Conservation (phyloP, 2,113 vertebrate genomes). For the Pseudopipra pipra region DNA sequence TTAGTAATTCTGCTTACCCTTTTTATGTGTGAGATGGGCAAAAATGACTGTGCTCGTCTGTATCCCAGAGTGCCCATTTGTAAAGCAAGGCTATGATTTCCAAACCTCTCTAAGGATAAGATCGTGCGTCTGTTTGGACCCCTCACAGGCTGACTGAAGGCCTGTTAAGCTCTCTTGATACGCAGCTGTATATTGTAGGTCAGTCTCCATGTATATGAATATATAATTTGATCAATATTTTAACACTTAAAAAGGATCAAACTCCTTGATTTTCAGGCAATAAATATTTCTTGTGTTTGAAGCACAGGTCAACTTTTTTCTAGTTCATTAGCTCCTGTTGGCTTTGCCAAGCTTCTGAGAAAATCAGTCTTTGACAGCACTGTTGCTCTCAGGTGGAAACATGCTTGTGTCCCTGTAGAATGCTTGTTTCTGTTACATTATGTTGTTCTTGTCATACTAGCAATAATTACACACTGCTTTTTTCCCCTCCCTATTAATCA, state of each 20-base stretch:
- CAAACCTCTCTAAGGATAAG: not conserved
- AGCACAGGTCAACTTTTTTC: not conserved
- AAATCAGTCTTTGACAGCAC: not conserved
- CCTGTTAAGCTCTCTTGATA: not conserved
- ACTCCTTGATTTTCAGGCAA: slow-evolving; percentile 6
- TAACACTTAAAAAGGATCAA: not conserved
- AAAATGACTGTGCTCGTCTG: not conserved
- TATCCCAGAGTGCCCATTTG: not conserved
- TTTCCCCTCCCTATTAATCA: slow-evolving; percentile 53
- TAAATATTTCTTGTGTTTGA: slow-evolving; percentile 22
- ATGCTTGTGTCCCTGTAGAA: not conserved
- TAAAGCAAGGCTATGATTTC: not conserved
- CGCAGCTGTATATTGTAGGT: not conserved
- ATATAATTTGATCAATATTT: not conserved
- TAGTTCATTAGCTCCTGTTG: not conserved
- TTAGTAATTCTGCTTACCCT: not conserved
- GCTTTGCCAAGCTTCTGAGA: slow-evolving; percentile 10
- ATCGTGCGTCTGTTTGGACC: not conserved
- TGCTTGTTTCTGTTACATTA: slow-evolving; percentile 33
- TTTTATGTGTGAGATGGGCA: not conserved
- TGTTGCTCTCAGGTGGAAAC: slow-evolving; percentile 10
- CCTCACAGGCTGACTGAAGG: not conserved
- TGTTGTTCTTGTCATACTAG: slow-evolving; percentile 1
- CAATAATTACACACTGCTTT: slow-evolving; percentile 59
- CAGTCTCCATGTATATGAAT: not conserved